A percentile compares a stretch with the other conserved stretches of the same genome.
Evolutionary conservation across 2,888 invertebrate genomes (phyloP).

Genomic region (Phengaris arion): DNA sequence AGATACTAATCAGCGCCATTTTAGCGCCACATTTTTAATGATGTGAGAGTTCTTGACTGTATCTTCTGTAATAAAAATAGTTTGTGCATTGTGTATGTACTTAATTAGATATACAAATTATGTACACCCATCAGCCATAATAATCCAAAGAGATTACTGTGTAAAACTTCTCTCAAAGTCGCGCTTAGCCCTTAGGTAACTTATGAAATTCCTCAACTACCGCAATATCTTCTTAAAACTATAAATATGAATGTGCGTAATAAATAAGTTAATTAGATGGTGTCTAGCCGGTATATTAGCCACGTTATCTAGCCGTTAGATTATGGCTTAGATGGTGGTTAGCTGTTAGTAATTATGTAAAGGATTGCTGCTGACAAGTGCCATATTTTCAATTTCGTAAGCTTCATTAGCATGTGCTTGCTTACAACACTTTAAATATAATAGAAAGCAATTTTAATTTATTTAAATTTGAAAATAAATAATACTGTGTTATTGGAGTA

Average conservation of each 20-base stretch:
- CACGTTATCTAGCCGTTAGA: background rate
- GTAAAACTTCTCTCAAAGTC: background rate
- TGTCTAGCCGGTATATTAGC: conserved; percentile 12
- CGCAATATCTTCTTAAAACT: conserved; percentile 1
- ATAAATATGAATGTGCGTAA: conserved; percentile 10
- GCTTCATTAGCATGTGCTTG: background rate
- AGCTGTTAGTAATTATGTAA: conserved; percentile 16
- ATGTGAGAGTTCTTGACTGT: too few relatives aligned
- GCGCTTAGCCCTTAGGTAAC: background rate
- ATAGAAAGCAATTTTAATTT: background rate
- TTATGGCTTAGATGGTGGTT: background rate
- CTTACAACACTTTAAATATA: background rate
- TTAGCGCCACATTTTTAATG: too few relatives aligned
- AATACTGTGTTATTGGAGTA: too few relatives aligned
- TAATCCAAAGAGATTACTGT: background rate
- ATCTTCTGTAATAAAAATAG: too few relatives aligned
- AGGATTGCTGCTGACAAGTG: conserved; percentile 1
- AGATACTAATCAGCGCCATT: too few relatives aligned
- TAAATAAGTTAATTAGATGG: conserved; percentile 38
- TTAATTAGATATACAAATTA: too few relatives aligned
- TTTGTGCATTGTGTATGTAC: too few relatives aligned
- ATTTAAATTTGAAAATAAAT: background rate
- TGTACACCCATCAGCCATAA: background rate
- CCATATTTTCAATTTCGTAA: conserved; percentile 3
- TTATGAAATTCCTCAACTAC: background rate